Base-by-base conservation (phyloP, 2,888 invertebrate species). In the Eupelmus urozonus region DNA sequence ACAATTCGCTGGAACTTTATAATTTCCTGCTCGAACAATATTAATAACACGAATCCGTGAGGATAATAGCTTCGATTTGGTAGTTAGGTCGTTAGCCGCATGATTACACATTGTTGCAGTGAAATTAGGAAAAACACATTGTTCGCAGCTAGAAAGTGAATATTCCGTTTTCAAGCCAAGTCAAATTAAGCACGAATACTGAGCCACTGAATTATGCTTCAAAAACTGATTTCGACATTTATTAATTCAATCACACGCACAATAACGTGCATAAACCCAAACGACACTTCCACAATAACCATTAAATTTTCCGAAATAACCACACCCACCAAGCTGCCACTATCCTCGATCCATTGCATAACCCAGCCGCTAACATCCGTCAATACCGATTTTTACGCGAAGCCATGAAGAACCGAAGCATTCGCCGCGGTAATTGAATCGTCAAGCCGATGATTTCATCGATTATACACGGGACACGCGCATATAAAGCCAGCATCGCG, bases 11-110 rank as follows among this genome's bases (percentile, higher is more conserved):
- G 23, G 11, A 23, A 20, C 53, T 62, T 51, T 29, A 63, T 51
- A 45, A 76, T 76, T 76, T 76, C 62, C 76, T 55, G 69, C 76
- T 76, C 76, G 69, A 66, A 66, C 59, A 18, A 65, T 45, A 27
- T 42, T 55, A 65, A 63, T 73, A 66, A 74, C 66, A 18, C 20
- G 13, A 4, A 13, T 27, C 20, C 60, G 34, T 60, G 9, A 9
- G 7, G 16, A 20, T 60, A 72, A 53, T 51, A n/a, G 5, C 23
- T 18, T 11, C 0, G 25, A 62, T 45, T 63, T 27, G 29, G 42
- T 63, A 13, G 23, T 34, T n/a, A 11, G 18, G 29, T 63, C 51
- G n/a, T 73, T 29, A 51, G 23, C 2, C 9, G 55, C 34, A 29
- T 51, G 20, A 55, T 40, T 45, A 55, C 53, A 18, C 42, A 9